Base-by-base conservation (phyloP, 2,888 invertebrate genomes). In the Seladonia tumulorum region DNA sequence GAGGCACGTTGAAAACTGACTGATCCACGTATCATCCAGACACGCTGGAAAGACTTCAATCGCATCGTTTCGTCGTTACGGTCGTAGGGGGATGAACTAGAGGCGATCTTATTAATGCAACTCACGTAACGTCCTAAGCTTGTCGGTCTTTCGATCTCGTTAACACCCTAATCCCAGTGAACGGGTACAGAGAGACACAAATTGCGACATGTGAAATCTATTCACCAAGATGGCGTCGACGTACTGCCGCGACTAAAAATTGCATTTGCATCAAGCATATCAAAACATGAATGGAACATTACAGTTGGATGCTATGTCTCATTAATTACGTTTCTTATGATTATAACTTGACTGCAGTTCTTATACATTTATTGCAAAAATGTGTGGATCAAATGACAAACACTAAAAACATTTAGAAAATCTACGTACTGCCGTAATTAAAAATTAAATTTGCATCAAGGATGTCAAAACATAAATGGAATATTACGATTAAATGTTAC, bases 131-230 rank as follows among this genome's bases (percentile, higher is more conserved):
- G 66, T 83, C 82, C 68, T 87, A 86, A 89, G 87, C 88, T 82
- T 76, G 77, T 71, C 74, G 83, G 87, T 89, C 90, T 89, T 90
- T 89, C 89, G 82, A 89, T 87, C 90, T 90, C 87, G 90, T 90
- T 90, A 90, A 90, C 83, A 86, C 86, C 78, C 81, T 88, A 88
- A 90, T 83, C 86, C 83, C 72, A 60, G 49, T 71, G 83, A 82
- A 73, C 82, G 72, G 42, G 60, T 47, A 66, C 76, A 75, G 66
- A 82, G 76, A 81, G 47, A 7, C 70, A 39, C 77, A 81, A 83
- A 87, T 85, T 80, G 76, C 74, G 47, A 80, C 63, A 25, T 74
- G 77, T 76, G 74, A 77, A 85, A 81, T 87, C 66, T 47, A 81
- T 76, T 47, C 77, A 53, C 5, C 29, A 47, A 79, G 57, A 73